These are phyloP conservation scores for Phthorimaea operculella DNA, from an alignment of 1,140 invertebrate species.

Conservation along the genomic window DNA sequence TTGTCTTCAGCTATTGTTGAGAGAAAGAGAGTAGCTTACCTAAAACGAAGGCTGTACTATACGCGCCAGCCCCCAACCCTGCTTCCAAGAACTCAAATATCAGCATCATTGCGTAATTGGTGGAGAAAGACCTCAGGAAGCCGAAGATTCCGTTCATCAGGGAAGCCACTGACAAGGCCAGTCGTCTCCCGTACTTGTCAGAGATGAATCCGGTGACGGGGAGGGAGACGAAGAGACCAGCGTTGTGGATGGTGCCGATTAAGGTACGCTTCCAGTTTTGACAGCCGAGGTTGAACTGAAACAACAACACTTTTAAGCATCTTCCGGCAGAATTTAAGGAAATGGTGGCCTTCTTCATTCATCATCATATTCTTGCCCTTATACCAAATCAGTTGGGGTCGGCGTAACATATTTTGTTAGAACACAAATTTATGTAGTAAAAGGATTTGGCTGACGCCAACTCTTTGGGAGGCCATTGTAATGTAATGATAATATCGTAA, in stretches of 20 bases:
- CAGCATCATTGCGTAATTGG: conserved; percentile 72
- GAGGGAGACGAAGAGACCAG: conserved; percentile 76
- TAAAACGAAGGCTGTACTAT: conserved; percentile 71
- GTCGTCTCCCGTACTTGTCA: conserved; percentile 72
- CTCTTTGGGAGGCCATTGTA: too few relatives aligned
- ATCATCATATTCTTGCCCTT: too few relatives aligned
- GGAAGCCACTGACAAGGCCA: conserved; percentile 70
- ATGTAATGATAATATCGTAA: too few relatives aligned
- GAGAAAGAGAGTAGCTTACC: too few relatives aligned
- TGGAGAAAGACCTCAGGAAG: conserved; percentile 72
- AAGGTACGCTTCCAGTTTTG: conserved; percentile 76
- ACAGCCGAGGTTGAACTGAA: conserved; percentile 55
- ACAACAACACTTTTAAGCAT: too few relatives aligned
- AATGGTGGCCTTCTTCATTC: too few relatives aligned
- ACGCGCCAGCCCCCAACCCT: conserved; percentile 72
- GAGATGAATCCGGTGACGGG: conserved; percentile 75
- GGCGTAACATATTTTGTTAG: too few relatives aligned
- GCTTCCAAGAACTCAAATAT: conserved; percentile 75
- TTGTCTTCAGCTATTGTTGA: too few relatives aligned
- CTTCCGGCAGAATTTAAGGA: too few relatives aligned
- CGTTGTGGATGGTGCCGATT: conserved; percentile 76
- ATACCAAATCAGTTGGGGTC: too few relatives aligned
- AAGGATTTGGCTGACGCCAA: too few relatives aligned
- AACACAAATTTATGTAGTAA: too few relatives aligned
- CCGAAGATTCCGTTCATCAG: conserved; percentile 71